phyloP scores from a whole-genome alignment of 2,113 vertebrate genomes.

The Climacteris rufus region DNA sequence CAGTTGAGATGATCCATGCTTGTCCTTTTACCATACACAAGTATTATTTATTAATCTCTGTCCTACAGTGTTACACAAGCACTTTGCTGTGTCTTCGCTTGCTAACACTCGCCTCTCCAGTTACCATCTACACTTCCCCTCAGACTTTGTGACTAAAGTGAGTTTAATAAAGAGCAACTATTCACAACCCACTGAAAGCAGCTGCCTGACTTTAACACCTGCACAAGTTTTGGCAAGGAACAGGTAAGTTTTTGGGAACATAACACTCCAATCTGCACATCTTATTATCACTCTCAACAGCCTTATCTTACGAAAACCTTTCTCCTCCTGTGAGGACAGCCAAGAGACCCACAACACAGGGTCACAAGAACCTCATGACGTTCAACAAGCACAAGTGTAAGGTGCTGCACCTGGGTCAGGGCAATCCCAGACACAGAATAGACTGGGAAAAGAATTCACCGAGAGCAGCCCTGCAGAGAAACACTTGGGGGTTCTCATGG shows the following conservation, averaged over 20 bases:
- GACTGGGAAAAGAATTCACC: neutral
- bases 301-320: rapidly evolving
- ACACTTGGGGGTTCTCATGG: neutral
- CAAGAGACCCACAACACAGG: neutral
- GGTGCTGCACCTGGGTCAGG: neutral
- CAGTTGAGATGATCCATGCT: neutral
- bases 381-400: neutral
- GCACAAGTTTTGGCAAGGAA: neutral
- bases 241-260: neutral
- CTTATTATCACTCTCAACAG: neutral
- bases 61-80: rapidly evolving
- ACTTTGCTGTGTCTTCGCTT: rapidly evolving
- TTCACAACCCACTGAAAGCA: neutral
- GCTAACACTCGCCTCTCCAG: neutral
- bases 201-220: neutral
- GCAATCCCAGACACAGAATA: neutral
- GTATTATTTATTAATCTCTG: neutral
- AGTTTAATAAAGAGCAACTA: neutral
- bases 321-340: neutral
- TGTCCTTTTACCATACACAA: neutral
- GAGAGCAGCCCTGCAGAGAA: neutral
- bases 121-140: neutral
- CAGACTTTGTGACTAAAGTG: neutral
- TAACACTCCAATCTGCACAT: neutral
- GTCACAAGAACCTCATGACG: neutral